Conservation (phyloP, 2,797 vertebrate genomes). For the Sarcoramphus papa region DNA sequence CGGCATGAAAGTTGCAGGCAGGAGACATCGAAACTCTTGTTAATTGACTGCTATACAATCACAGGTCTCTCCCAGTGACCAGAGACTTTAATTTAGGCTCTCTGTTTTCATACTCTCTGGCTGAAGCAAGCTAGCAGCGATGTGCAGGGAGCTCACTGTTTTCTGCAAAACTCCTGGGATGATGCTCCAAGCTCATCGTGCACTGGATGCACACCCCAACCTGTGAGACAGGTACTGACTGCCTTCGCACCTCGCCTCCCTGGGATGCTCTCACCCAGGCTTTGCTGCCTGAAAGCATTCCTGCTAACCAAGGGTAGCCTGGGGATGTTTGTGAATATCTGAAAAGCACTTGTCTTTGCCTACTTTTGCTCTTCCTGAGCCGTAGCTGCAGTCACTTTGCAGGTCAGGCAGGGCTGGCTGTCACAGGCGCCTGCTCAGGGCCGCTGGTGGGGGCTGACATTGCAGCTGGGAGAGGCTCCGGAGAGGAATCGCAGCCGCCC, state of each 20-base stretch:
- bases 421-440: accelerated
- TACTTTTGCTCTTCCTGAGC: background rate
- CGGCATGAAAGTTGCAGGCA: background rate
- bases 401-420: background rate
- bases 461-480: background rate
- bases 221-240: background rate
- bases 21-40: background rate
- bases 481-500: accelerated
- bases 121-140: background rate
- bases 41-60: background rate
- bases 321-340: background rate
- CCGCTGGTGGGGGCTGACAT: background rate
- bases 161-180: background rate
- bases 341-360: background rate
- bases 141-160: background rate
- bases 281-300: background rate
- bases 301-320: background rate
- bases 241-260: background rate
- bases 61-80: background rate
- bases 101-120: background rate
- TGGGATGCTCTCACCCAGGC: background rate
- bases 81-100: background rate
- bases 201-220: accelerated
- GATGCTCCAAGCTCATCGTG: background rate
- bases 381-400: background rate